phyloP scores from a whole-genome alignment of 2,113 vertebrate species.

The Anarhynchus alexandrinus region DNA sequence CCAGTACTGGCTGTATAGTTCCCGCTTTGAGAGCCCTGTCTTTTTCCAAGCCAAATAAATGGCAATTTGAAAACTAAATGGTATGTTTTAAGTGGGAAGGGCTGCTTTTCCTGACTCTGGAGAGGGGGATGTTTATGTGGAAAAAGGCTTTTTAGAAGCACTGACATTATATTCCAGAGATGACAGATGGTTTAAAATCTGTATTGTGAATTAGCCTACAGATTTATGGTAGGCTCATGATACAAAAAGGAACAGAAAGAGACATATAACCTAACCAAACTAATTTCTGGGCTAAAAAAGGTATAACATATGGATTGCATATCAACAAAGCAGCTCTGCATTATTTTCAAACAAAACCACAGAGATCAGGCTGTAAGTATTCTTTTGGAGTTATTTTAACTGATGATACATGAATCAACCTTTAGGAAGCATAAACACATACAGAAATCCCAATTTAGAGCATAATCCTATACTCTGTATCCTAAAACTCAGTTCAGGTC shows the following conservation, averaged over 20 bases:
- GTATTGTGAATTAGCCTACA: conserved; percentile 11
- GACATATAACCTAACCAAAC: background rate
- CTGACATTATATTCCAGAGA: conserved; percentile 30
- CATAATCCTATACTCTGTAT: background rate
- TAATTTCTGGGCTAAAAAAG: background rate
- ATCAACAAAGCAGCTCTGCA: background rate
- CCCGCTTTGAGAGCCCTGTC: background rate
- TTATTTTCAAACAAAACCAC: background rate
- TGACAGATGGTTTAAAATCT: conserved; percentile 44
- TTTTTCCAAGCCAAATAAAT: background rate
- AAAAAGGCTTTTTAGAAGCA: conserved; percentile 7
- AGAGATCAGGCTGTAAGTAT: background rate
- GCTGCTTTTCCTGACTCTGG: background rate
- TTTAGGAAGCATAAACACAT: background rate
- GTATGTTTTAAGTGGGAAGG: background rate
- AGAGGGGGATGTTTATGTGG: conserved; percentile 5
- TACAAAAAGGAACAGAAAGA: background rate
- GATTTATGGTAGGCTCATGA: conserved; percentile 3
- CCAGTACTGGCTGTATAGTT: accelerated
- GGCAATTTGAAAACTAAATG: background rate
- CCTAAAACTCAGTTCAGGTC: background rate
- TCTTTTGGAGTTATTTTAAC: background rate
- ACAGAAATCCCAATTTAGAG: background rate
- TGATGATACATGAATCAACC: background rate
- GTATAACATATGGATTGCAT: background rate